Conservation (phyloP, 1,140 invertebrate species). For the Oreohelix idahoensis region DNA sequence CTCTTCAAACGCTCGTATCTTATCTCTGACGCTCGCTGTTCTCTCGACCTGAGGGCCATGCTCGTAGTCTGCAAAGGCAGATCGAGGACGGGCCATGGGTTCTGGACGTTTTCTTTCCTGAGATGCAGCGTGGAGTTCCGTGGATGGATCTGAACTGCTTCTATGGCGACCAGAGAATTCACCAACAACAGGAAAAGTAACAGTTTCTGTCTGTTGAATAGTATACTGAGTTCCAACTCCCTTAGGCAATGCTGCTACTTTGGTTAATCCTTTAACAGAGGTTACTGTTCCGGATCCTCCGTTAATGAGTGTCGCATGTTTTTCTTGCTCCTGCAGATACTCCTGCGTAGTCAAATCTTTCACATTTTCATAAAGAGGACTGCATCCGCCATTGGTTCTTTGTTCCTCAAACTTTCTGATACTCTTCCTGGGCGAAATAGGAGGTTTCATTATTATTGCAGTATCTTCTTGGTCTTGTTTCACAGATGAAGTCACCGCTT, state of each 20-base stretch:
- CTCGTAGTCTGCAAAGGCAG: conserved; percentile 28
- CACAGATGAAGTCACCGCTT: neutral
- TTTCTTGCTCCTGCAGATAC: conserved; percentile 18
- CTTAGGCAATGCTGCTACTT: neutral
- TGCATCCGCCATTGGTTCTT: neutral
- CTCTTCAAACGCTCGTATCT: conserved; percentile 56
- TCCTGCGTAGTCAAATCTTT: conserved; percentile 22
- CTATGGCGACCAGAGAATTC: neutral
- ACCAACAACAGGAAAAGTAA: conserved; percentile 14
- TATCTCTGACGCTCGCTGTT: conserved; percentile 50
- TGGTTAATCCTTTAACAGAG: neutral
- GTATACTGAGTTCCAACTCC: neutral
- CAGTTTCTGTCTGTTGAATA: conserved; percentile 15
- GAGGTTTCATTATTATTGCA: conserved; percentile 10
- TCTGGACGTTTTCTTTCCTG: neutral
- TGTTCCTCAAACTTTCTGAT: conserved; percentile 15
- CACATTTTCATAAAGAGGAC: conserved; percentile 32
- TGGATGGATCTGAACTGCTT: conserved; percentile 10
- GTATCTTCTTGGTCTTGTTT: neutral
- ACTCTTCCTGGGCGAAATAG: conserved; percentile 37
- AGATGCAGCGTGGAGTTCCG: neutral
- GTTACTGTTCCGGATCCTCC: neutral
- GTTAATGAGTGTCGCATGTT: neutral
- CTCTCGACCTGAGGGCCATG: neutral
- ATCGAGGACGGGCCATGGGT: neutral